Evolutionary conservation across 2,113 vertebrate genomes (phyloP), one percentile per base, ranked within the genome.

Genomic region (Sporophila hypoxantha): DNA sequence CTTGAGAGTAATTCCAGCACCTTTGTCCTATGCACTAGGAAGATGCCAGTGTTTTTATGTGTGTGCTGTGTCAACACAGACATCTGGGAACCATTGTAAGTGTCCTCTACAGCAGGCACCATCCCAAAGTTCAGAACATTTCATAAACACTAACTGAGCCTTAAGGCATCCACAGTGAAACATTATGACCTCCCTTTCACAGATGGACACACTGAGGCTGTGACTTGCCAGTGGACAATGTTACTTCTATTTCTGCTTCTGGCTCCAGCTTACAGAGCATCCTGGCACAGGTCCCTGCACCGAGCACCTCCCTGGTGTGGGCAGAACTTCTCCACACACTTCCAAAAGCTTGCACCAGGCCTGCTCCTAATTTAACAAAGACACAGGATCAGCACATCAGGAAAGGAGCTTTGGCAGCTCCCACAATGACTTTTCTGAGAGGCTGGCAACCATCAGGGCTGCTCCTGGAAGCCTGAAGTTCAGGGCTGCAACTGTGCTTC

Each of bases 231-330:
- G 32, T 12, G 12, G 55, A 39, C 55, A 86, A 68, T 10, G 29
- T 34, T 82, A 36, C 23, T 67, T 47, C 53, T 71, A 75, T 70
- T 83, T 75, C 59, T 88, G 81, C 49, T 91, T 52, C 65, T 86
- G 39, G 49, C 25, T 60, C 50, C 41, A 77, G 79, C 50, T 85
- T 59, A 34, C 59, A 74, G 68, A 65, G 34, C 10, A 34, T 47
- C 56, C 61, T 70, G 49, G 60, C 76, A 69, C 32, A 57, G 26
- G 14, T 36, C 37, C 62, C 55, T 39, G 46, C 39, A 73, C 64
- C 60, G 21, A 79, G n/a, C 42, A 32, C 64, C 12, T 50, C 37
- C 34, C 37, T 41, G 47, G 26, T 50, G 23, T 1, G 0, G 29
- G 19, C 60, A 78, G 34, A 25, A 27, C 25, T 75, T 66, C 29